A percentile compares a stretch with the other conserved stretches of the same genome.
Conservation (phyloP, 2,797 vertebrate species). For the Danionella dracula region DNA sequence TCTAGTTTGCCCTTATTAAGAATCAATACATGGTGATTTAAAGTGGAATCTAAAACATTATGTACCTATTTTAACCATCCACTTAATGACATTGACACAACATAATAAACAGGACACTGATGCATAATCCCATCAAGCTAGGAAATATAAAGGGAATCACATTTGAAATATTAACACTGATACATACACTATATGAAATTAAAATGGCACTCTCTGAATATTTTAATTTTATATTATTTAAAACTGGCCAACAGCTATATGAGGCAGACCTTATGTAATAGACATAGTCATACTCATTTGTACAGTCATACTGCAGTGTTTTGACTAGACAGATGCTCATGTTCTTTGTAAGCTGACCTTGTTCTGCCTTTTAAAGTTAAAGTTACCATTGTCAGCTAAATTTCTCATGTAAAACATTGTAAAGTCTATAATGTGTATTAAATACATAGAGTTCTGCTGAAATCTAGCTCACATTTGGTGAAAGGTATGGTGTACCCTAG, state of each 20-base stretch:
- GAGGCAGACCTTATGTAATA: conserved; percentile 9
- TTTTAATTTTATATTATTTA: neutral
- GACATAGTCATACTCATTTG: neutral
- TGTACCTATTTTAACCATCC: too few relatives aligned
- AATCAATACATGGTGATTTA: neutral
- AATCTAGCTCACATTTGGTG: too few relatives aligned
- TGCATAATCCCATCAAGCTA: neutral
- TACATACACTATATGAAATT: neutral
- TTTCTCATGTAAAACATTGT: too few relatives aligned
- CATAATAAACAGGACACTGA: too few relatives aligned
- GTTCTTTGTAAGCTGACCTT: neutral
- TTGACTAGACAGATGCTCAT: neutral
- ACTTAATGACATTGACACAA: too few relatives aligned
- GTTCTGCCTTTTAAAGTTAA: neutral
- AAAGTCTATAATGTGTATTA: neutral
- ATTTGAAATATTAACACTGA: neutral
- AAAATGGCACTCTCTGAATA: neutral
- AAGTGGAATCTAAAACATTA: neutral
- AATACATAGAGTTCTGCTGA: neutral
- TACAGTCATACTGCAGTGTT: neutral
- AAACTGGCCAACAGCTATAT: neutral
- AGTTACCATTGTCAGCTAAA: neutral
- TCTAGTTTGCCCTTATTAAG: neutral
- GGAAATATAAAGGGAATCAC: neutral
- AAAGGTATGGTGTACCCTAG: too few relatives aligned